Evolutionary conservation across 1,140 invertebrate species (phyloP), one percentile per base, ranked within the genome.

Genomic region (Heliconius melpomene): DNA sequence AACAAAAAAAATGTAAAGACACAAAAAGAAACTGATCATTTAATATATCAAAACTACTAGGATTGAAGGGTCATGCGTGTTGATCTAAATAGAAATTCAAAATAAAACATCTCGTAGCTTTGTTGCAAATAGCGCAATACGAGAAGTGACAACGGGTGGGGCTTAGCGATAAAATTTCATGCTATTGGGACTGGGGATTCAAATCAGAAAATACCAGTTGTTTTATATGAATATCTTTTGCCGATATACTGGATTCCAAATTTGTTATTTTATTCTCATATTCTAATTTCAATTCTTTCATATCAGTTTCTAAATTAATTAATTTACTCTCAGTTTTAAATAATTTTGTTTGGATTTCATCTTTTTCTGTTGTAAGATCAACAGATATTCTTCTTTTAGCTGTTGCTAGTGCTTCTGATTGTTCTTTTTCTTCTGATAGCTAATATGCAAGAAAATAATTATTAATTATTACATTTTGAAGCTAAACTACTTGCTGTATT

Each of bases 391-490:
- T 89, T 78, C 89, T 89, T 70, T 94, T 89, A 75, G 89, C 88
- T 83, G 89, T 89, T 29, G 87, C 85, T 74, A 93, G 79, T 18
- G 89, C 88, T 87, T 92, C 91, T 40, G 86, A 84, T 87, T 94
- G 93, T 50, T 94, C 93, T 85, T 95, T 95, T 88, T 96, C 95
- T 86, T 95, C 95, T 79, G 95, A 95, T 38, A 96, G 90, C 96
- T 96, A 89, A 80, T 86, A 52, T 87, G 77, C 76, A 84, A 81
- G 75, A 76, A 72, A 71, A 76, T 57, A 73, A 74, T 73, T 76
- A 96, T 95, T n/a, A n/a, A n/a, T n/a, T n/a, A n/a, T n/a, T n/a
- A 20, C 0, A 52, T 52, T 52, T 7, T 52, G 50, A 20, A 52
- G 50, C 50, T n/a, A n/a, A n/a, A n/a, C n/a, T 20, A 52, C 1